Evolutionary conservation across 2,797 vertebrate species (phyloP).

Genomic region (Artibeus lituratus): DNA sequence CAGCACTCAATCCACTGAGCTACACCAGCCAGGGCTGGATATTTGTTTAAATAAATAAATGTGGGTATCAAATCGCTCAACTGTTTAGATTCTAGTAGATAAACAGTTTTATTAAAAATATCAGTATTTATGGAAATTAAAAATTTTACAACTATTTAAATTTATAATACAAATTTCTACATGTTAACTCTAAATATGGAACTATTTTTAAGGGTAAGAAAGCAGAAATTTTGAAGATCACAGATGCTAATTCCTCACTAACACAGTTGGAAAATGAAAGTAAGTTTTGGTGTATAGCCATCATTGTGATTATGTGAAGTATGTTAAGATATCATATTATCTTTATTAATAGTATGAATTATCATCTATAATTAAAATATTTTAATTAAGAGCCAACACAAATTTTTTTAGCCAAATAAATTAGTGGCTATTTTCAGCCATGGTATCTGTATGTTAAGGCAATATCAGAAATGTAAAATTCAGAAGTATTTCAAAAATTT

Average conservation of each 20-base stretch:
- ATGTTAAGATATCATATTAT: not conserved
- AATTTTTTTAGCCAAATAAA: not conserved
- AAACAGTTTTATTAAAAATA: conserved; percentile 19
- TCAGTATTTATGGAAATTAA: not conserved
- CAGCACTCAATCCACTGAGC: no score
- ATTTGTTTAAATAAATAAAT: not conserved
- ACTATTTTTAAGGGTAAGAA: not conserved
- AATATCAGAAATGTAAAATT: not conserved
- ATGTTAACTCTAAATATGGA: not conserved
- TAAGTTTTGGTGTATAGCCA: not conserved
- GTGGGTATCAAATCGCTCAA: not conserved
- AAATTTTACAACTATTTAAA: not conserved
- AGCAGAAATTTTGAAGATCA: not conserved
- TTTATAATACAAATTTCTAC: not conserved
- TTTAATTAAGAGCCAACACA: not conserved
- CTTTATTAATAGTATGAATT: not conserved
- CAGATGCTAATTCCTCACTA: not conserved
- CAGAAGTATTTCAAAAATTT: not conserved
- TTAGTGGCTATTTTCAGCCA: not conserved
- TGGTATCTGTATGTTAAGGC: not conserved
- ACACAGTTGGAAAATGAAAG: not conserved
- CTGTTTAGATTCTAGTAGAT: not conserved
- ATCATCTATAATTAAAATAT: not conserved
- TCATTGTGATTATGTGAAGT: not conserved
- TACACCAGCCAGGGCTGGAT: not conserved